A percentile compares a stretch with the other conserved stretches of the same genome.
Conservation (phyloP, 1,140 invertebrate species). For the Drosophila murphyi region DNA sequence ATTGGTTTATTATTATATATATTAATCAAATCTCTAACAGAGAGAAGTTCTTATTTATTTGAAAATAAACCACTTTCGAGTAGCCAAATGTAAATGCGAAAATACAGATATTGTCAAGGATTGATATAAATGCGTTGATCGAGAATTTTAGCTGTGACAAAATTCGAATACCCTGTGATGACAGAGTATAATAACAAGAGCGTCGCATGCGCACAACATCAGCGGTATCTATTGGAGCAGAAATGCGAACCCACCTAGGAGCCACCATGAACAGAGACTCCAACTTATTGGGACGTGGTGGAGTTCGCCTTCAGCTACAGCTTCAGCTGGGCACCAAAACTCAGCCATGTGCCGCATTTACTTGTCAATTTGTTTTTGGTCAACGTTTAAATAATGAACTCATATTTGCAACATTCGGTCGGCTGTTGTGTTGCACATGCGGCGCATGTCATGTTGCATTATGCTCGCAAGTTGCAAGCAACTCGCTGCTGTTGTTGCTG, state of each 20-base stretch:
- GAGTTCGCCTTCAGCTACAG: neutral
- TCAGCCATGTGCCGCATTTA: slow-evolving; percentile 72
- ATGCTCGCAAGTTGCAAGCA: slow-evolving; percentile 60
- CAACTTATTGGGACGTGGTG: slow-evolving; percentile 30
- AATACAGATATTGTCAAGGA: no score
- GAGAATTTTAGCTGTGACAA: neutral
- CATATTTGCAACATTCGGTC: slow-evolving; percentile 78
- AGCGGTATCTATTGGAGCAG: slow-evolving; percentile 74
- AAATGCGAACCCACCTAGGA: slow-evolving; percentile 68
- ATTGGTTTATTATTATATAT: no score
- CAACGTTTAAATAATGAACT: slow-evolving; percentile 84
- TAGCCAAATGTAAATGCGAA: no score
- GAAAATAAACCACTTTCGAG: no score
- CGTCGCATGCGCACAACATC: slow-evolving; percentile 66
- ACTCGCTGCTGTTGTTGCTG: slow-evolving; percentile 34
- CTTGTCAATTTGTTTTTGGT: slow-evolving; percentile 84
- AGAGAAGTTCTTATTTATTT: no score
- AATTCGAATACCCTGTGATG: neutral
- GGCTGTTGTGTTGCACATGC: slow-evolving; percentile 79
- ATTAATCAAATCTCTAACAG: no score
- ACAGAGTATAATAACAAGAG: slow-evolving; percentile 40
- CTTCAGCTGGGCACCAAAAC: slow-evolving; percentile 34
- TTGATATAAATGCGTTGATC: no score
- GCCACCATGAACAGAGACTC: slow-evolving; percentile 35
- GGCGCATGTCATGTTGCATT: slow-evolving; percentile 83